Evolutionary conservation across 1,140 invertebrate species (phyloP), one percentile per base, ranked within the genome.

Genomic region (Zaprionus tsacasi): DNA sequence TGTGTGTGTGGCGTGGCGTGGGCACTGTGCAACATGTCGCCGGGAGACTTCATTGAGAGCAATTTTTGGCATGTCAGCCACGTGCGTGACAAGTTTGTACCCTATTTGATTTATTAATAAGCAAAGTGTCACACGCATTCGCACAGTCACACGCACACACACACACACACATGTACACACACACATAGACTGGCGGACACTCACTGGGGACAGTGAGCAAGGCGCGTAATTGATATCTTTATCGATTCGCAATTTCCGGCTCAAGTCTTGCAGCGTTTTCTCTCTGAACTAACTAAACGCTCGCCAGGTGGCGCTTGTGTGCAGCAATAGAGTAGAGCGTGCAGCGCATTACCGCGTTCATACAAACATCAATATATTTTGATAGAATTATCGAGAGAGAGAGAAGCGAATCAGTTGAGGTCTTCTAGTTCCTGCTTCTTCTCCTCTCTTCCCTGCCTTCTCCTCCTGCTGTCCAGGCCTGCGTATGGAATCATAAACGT

Each of bases 101-200:
- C 82, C 70, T 71, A 66, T 80, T 80, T 80, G 77, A 87, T 86
- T 88, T 87, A 88, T 82, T 82, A 82, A 88, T 88, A 87, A 82
- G 61, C 73, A 82, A 69, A 71, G 70, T 80, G 76, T 69, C 69
- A 60, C 66, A 68, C 52, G 45, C 60, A 76, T 25, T 67, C 3
- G 27, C 43, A 59, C 40, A 64, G 13, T 30, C 25, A 43, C 15
- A 50, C 60, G 35, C 52, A 36, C 30, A 55, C 15, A 58, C 27
- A 43, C 45, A 30, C 3, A 57, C 13, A 70, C 21, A 38, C 10
- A 58, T 52, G 33, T 43, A 48, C 40, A 66, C 50, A 40, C n/a
- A 64, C 67, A 68, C 70, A 61, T 61, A 10, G 30, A 38, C 4
- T 2, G 40, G 6, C 6, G n/a, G n/a, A 15, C 6, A 43, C 40